Evolutionary conservation across 2,113 vertebrate species (phyloP).

Genomic region (Clinocottus analis): DNA sequence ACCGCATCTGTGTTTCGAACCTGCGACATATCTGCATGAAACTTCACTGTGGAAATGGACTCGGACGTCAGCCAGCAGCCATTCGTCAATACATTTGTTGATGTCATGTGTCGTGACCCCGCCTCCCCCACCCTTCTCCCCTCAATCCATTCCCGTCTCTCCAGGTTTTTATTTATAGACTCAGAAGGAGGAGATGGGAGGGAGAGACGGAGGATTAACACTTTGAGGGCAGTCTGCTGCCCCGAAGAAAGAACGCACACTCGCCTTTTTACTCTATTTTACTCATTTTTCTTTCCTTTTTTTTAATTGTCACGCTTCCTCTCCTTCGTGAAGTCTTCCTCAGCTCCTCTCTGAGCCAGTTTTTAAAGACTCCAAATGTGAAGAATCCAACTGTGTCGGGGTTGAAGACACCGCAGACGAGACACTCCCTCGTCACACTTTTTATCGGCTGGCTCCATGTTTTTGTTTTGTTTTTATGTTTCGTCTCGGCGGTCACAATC

Average conservation of each 20-base stretch:
- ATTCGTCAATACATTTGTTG: slow-evolving; percentile 15
- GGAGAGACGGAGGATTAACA: slow-evolving; percentile 24
- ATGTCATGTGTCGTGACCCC: slow-evolving; percentile 19
- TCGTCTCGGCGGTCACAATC: slow-evolving; percentile 36
- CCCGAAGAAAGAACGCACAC: slow-evolving; percentile 25
- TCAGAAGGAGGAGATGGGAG: slow-evolving; percentile 52
- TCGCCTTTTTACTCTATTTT: slow-evolving; percentile 9
- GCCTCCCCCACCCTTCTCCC: slow-evolving; percentile 21
- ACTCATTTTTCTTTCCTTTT: not conserved
- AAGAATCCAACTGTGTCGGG: slow-evolving; percentile 58
- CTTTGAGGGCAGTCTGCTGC: slow-evolving; percentile 28
- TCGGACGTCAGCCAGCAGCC: slow-evolving; percentile 22
- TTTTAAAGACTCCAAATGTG: slow-evolving; percentile 72
- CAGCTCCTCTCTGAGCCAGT: slow-evolving; percentile 61
- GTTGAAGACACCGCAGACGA: slow-evolving; percentile 18
- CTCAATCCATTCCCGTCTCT: slow-evolving; percentile 36
- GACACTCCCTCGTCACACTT: slow-evolving; percentile 24
- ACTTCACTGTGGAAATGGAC: slow-evolving; percentile 18
- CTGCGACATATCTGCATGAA: slow-evolving; percentile 61
- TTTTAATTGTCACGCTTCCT: slow-evolving; percentile 7
- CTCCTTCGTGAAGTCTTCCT: slow-evolving; percentile 71
- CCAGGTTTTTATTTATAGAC: slow-evolving; percentile 74
- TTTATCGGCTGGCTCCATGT: slow-evolving; percentile 53
- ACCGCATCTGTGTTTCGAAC: slow-evolving; percentile 27
- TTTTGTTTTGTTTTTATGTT: slow-evolving; percentile 24